These are phyloP conservation scores for Mirounga angustirostris DNA, from an alignment of 2,113 vertebrate species.

Conservation along the genomic window DNA sequence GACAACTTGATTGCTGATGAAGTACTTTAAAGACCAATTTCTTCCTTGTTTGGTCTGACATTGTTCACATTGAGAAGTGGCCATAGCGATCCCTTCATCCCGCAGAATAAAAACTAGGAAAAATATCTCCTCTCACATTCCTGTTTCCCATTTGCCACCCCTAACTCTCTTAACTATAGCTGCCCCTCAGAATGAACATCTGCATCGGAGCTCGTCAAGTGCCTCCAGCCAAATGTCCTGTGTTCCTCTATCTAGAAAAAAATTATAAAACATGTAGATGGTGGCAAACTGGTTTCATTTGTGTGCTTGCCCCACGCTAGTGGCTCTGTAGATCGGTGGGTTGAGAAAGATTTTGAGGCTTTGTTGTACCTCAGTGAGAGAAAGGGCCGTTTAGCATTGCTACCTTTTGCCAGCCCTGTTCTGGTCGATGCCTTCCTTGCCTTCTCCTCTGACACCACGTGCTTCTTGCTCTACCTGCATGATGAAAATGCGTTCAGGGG, in stretches of 20 bases:
- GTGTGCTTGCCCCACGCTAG: fast-evolving
- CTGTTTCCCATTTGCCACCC: background rate
- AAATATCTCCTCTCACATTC: background rate
- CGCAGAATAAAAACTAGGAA: background rate
- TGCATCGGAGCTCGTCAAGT: background rate
- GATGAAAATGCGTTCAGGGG: background rate
- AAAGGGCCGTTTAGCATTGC: background rate
- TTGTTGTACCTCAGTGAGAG: background rate
- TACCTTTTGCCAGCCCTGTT: background rate
- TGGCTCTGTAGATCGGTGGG: no score
- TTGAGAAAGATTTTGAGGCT: background rate
- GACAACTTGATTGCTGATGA: background rate
- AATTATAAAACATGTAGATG: background rate
- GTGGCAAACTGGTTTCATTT: background rate
- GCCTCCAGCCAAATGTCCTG: background rate
- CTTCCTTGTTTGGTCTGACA: background rate
- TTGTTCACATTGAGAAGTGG: background rate
- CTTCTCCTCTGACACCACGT: background rate
- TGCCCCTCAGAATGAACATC: background rate
- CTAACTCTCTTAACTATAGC: background rate
- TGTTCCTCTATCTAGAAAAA: background rate
- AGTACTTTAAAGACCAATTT: background rate
- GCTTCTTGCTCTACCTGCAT: background rate
- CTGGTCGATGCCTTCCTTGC: background rate
- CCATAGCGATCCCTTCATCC: background rate